Evolutionary conservation across 2,797 vertebrate species (phyloP).

Genomic region (Helicolenus hilgendorfi): DNA sequence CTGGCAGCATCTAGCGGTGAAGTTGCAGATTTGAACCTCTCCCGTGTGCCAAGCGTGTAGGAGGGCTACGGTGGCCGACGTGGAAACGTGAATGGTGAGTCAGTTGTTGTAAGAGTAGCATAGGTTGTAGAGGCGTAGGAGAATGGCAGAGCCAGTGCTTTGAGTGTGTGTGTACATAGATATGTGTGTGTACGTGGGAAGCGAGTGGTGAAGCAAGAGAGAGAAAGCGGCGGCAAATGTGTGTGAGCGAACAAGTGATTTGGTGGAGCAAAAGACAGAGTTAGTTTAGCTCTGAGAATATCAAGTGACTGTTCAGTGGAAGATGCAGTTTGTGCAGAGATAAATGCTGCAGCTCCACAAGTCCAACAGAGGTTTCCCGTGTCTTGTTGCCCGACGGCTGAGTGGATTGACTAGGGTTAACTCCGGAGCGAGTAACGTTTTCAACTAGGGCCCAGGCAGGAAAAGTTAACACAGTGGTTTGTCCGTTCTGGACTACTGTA

Average conservation of each 20-base stretch:
- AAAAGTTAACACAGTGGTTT: too few relatives aligned
- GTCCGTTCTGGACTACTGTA: too few relatives aligned
- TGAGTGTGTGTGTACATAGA: background rate
- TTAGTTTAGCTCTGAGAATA: background rate
- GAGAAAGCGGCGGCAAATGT: background rate
- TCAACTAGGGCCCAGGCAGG: too few relatives aligned
- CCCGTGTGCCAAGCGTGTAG: background rate
- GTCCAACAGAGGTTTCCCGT: background rate
- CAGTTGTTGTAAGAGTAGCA: background rate
- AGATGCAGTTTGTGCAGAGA: background rate
- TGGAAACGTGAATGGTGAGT: background rate
- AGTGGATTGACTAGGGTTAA: fast-evolving
- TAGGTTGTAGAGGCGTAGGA: background rate
- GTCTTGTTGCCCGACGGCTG: background rate
- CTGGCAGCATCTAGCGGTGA: too few relatives aligned
- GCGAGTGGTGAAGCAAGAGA: background rate
- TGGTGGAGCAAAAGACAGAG: background rate
- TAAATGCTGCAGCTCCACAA: background rate
- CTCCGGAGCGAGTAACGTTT: too few relatives aligned
- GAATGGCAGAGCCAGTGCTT: background rate
- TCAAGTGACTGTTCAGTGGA: background rate
- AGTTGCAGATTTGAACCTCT: background rate
- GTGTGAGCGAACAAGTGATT: background rate
- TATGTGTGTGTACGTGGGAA: background rate
- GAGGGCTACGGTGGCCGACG: background rate